Conservation (phyloP, 2,797 vertebrate species). For the Pseudochaenichthys georgianus region DNA sequence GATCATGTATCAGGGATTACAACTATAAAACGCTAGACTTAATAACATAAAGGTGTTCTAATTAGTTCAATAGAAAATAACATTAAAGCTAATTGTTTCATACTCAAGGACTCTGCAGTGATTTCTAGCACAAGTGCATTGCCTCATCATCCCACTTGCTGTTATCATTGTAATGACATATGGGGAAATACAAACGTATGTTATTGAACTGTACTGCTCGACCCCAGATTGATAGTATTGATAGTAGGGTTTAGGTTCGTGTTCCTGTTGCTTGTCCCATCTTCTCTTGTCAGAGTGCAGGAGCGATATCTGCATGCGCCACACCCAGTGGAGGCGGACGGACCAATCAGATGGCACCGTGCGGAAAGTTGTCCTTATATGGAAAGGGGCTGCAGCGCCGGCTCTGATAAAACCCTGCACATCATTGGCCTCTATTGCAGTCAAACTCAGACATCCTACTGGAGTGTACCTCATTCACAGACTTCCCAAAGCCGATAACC, state of each 20-base stretch:
- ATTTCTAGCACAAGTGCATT: not conserved
- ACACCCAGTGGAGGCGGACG: constrained; percentile 79
- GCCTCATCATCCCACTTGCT: not conserved
- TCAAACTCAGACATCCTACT: constrained; percentile 41
- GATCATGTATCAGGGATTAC: constrained; percentile 5
- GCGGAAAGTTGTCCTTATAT: constrained; percentile 97
- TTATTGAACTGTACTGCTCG: not conserved
- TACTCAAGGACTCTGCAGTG: not conserved
- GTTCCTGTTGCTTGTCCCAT: constrained; percentile 3
- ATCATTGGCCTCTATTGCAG: constrained; percentile 57
- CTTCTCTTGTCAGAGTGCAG: constrained; percentile 36
- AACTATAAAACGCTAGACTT: not conserved
- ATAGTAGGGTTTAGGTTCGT: constrained; percentile 8
- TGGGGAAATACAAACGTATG: not conserved
- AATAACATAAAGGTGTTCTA: not conserved
- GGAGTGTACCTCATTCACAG: constrained; percentile 29
- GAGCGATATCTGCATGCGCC: constrained; percentile 77
- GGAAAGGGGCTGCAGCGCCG: constrained; percentile 87
- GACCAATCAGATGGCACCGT: constrained; percentile 87
- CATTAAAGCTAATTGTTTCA: not conserved
- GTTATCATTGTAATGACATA: not conserved
- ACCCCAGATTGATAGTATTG: constrained; percentile 9
- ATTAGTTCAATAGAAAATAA: not conserved
- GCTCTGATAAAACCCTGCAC: constrained; percentile 85
- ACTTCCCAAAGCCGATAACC: constrained; percentile 39